phyloP scores from a whole-genome alignment of 2,888 invertebrate genomes.

The Silvanus unidentatus region DNA sequence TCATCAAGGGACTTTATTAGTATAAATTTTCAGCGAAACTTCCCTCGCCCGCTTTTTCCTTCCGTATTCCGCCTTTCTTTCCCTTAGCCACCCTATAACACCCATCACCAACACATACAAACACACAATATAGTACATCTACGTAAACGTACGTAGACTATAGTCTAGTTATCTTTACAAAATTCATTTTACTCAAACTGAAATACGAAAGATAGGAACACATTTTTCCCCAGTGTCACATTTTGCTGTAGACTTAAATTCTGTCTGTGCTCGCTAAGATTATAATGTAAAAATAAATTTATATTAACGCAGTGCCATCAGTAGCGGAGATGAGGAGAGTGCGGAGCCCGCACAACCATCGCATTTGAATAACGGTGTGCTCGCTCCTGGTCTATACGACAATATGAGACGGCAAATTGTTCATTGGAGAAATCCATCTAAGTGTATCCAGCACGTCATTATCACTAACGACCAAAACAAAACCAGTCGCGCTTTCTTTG shows the following conservation, averaged over 20 bases:
- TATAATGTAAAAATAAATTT: conserved; percentile 35
- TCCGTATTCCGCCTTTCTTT: conserved; percentile 9
- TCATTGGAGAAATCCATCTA: conserved; percentile 23
- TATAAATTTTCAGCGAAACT: conserved; percentile 26
- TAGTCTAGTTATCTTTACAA: conserved; percentile 13
- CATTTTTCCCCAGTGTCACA: conserved; percentile 43
- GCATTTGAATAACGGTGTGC: too few species aligned
- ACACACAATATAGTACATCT: conserved; percentile 16
- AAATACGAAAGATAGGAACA: conserved; percentile 22
- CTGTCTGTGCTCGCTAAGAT: conserved; percentile 33
- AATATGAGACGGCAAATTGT: not conserved
- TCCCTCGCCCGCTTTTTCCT: conserved; percentile 14
- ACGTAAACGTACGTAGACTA: too few species aligned
- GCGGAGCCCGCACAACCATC: too few species aligned
- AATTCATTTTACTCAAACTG: conserved; percentile 13
- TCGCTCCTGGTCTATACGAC: too few species aligned
- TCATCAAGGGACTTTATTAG: conserved; percentile 46
- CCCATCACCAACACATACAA: conserved; percentile 10
- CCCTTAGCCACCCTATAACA: conserved; percentile 11
- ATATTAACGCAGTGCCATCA: conserved; percentile 23
- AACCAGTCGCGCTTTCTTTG: conserved; percentile 41
- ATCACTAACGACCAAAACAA: conserved; percentile 44
- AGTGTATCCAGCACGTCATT: conserved; percentile 40
- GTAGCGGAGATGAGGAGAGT: too few species aligned
- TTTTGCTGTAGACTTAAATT: conserved; percentile 40